Conservation (phyloP, 2,113 vertebrate genomes). For the Toxotes jaculatrix region DNA sequence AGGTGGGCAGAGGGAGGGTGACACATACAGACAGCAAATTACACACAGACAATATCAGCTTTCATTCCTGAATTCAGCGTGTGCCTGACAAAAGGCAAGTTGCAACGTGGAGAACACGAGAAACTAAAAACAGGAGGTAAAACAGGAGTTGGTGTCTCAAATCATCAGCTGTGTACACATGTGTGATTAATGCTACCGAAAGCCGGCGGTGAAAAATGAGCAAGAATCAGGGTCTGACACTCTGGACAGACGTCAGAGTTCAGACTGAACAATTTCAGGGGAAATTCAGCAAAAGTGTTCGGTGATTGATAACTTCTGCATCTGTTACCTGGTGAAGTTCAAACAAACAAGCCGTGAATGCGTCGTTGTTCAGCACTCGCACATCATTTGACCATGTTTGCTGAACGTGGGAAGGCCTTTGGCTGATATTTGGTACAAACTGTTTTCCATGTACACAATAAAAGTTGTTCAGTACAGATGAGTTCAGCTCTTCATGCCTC, state of each 20-base stretch:
- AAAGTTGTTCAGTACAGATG: too few species aligned
- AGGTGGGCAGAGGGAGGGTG: constrained; percentile 20
- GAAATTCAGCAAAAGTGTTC: not conserved
- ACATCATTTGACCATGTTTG: too few species aligned
- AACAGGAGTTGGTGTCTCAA: not conserved
- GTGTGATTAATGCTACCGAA: constrained; percentile 12
- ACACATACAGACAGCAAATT: constrained; percentile 34
- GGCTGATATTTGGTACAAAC: not conserved
- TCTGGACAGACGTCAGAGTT: not conserved
- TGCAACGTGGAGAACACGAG: not conserved
- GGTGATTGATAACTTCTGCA: not conserved
- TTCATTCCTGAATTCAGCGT: constrained; percentile 48
- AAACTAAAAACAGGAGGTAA: constrained; percentile 1
- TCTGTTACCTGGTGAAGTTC: not conserved
- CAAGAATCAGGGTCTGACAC: not conserved
- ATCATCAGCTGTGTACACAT: not conserved
- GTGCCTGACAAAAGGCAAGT: constrained; percentile 27
- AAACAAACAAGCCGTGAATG: not conserved
- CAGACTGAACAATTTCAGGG: not conserved
- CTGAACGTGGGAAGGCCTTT: too few species aligned
- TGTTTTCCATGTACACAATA: too few species aligned
- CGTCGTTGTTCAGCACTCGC: not conserved
- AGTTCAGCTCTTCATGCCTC: too few species aligned
- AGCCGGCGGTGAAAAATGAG: not conserved
- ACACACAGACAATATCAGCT: constrained; percentile 46